These are phyloP conservation scores for Carcharodon carcharias DNA, from an alignment of 2,797 vertebrate species.

Conservation along the genomic window DNA sequence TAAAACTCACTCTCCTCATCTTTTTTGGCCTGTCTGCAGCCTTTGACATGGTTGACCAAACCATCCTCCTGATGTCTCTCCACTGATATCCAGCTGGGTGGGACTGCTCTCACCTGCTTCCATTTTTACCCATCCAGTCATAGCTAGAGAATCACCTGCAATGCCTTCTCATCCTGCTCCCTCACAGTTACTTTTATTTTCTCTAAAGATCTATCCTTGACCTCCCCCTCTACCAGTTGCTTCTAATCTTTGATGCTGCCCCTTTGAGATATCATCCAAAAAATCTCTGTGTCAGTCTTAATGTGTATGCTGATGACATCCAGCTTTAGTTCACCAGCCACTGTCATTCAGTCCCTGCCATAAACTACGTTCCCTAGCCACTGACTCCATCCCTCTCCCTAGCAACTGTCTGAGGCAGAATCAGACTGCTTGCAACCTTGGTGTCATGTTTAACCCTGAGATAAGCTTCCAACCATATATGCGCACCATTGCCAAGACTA, in stretches of 20 bases:
- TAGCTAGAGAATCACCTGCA: neutral
- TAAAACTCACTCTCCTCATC: too few relatives aligned
- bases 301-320: neutral
- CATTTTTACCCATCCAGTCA: neutral
- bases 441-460: neutral
- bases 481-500: neutral
- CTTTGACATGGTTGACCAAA: neutral
- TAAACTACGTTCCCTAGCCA: too few relatives aligned
- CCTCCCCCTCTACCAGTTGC: neutral
- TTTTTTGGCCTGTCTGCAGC: neutral
- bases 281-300: neutral
- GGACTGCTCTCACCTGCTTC: neutral
- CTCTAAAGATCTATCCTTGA: neutral
- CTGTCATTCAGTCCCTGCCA: too few relatives aligned
- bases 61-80: neutral
- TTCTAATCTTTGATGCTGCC: neutral
- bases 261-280: neutral
- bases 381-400: neutral
- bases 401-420: neutral
- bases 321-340: neutral
- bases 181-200: too few relatives aligned
- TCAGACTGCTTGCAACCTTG: neutral
- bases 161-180: neutral
- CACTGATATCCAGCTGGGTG: neutral
- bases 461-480: neutral